Conservation (phyloP, 2,888 invertebrate genomes). For the Endotricha flammealis region DNA sequence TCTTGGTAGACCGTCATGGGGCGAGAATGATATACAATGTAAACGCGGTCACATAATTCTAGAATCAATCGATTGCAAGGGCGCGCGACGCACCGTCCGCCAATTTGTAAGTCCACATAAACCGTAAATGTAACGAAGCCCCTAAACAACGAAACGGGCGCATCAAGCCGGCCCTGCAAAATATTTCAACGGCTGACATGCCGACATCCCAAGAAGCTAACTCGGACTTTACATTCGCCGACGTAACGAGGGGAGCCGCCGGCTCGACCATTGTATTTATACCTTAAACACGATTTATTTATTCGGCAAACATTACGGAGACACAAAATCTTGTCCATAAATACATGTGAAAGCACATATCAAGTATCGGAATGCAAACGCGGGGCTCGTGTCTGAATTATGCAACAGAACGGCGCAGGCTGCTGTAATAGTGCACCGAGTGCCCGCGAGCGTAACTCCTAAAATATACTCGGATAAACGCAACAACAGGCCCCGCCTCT, state of each 20-base stretch:
- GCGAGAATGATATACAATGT: slow-evolving; percentile 51
- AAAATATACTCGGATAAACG: slow-evolving; percentile 55
- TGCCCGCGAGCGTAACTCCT: slow-evolving; percentile 50
- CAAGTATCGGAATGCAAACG: slow-evolving; percentile 78
- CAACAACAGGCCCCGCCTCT: slow-evolving; percentile 25
- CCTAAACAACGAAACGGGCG: slow-evolving; percentile 65
- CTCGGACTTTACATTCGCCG: slow-evolving; percentile 72
- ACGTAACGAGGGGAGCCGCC: slow-evolving; percentile 74
- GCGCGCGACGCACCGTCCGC: slow-evolving; percentile 47
- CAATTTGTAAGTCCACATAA: slow-evolving; percentile 75
- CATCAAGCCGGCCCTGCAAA: slow-evolving; percentile 52
- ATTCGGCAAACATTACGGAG: slow-evolving; percentile 76
- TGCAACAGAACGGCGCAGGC: slow-evolving; percentile 67
- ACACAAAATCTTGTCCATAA: slow-evolving; percentile 78
- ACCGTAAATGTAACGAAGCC: slow-evolving; percentile 68
- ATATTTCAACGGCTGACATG: slow-evolving; percentile 68
- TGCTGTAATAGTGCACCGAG: slow-evolving; percentile 67
- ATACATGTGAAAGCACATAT: slow-evolving; percentile 78
- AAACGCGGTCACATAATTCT: slow-evolving; percentile 40
- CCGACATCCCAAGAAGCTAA: slow-evolving; percentile 63
- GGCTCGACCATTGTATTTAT: slow-evolving; percentile 74
- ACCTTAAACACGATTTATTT: slow-evolving; percentile 74
- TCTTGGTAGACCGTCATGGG: slow-evolving; percentile 36
- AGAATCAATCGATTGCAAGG: slow-evolving; percentile 38
- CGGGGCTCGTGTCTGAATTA: slow-evolving; percentile 74